These are phyloP conservation scores for Pleuronectes platessa DNA, from an alignment of 2,113 vertebrate species.

Conservation along the genomic window DNA sequence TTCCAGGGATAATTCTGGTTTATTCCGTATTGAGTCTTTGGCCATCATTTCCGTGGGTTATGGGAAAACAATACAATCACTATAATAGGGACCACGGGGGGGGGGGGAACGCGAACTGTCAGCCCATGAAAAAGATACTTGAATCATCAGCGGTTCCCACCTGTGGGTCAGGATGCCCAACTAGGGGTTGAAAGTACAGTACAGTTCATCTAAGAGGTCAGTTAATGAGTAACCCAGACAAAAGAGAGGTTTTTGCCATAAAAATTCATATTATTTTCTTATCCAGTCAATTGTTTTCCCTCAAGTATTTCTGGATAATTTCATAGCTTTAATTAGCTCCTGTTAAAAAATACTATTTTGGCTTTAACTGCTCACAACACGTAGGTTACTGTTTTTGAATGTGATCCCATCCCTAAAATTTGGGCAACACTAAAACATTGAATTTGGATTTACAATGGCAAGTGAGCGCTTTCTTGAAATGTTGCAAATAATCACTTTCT, in stretches of 20 bases:
- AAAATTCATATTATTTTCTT: background rate
- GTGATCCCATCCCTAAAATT: too few species aligned
- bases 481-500: background rate
- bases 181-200: background rate
- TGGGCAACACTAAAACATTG: too few species aligned
- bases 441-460: background rate
- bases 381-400: background rate
- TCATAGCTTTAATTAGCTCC: too few species aligned
- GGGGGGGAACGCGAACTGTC: background rate
- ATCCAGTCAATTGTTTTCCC: too few species aligned
- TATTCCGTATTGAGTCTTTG: too few species aligned
- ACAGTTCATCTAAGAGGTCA: background rate
- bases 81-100: background rate
- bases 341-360: too few species aligned
- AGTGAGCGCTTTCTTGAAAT: background rate
- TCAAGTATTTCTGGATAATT: too few species aligned
- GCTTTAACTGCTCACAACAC: too few species aligned
- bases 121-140: background rate
- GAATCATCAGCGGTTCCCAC: background rate
- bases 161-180: background rate
- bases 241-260: background rate
- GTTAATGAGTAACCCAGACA: background rate
- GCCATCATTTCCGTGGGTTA: too few species aligned
- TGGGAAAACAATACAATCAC: background rate
- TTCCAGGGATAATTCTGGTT: background rate